phyloP scores from a whole-genome alignment of 2,888 invertebrate species.

The Amblyteles armatorius region DNA sequence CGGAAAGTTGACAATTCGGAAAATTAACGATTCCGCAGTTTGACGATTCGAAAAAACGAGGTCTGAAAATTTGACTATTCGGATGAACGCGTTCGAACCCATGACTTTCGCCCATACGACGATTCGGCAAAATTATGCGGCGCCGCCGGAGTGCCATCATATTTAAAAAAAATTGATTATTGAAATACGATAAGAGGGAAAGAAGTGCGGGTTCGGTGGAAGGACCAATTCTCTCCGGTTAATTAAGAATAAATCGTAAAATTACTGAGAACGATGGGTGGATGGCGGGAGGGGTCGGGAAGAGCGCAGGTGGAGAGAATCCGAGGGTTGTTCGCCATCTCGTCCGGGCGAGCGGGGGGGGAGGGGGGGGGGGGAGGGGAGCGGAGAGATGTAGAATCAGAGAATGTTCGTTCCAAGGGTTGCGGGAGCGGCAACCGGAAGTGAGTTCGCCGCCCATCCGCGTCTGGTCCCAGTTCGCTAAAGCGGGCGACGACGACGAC shows the following conservation, averaged over 20 bases:
- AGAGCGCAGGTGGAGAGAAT: slow-evolving; percentile 15
- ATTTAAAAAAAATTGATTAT: not conserved
- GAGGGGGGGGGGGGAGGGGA: no score
- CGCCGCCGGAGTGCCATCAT: no score
- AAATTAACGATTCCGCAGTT: no score
- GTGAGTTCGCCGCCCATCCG: slow-evolving; percentile 81
- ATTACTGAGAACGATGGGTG: slow-evolving; percentile 31
- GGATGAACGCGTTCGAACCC: no score
- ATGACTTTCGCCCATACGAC: no score
- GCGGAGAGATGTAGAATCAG: slow-evolving; percentile 34
- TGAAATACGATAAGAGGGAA: not conserved
- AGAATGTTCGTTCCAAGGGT: slow-evolving; percentile 40
- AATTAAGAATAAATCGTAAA: slow-evolving; percentile 41
- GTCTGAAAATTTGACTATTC: no score
- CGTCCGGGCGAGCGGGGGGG: not conserved
- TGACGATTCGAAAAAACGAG: no score
- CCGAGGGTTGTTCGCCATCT: slow-evolving; percentile 26
- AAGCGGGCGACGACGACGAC: slow-evolving; percentile 52
- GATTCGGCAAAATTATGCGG: no score
- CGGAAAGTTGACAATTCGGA: no score
- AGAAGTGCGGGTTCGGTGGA: not conserved
- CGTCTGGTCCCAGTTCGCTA: slow-evolving; percentile 68
- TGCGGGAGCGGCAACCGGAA: slow-evolving; percentile 75
- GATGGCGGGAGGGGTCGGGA: slow-evolving; percentile 21
- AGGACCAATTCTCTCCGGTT: slow-evolving; percentile 1